Evolutionary conservation across 2,113 vertebrate species (phyloP).

Genomic region (Cathartes aura): DNA sequence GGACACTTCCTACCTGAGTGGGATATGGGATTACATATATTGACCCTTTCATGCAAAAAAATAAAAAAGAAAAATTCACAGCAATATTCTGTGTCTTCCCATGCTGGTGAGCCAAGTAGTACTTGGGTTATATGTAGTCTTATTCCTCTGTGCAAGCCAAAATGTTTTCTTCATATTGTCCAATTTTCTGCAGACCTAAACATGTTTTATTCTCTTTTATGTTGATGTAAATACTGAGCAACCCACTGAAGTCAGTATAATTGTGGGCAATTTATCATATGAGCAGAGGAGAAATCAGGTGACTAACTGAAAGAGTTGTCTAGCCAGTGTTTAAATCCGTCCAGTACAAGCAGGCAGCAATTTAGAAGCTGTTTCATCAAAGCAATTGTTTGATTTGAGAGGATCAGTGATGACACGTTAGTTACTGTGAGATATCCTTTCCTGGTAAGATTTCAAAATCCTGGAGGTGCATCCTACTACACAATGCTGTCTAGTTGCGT

Average conservation of each 20-base stretch:
- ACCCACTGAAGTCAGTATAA: not conserved
- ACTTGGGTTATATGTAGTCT: not conserved
- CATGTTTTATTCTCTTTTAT: not conserved
- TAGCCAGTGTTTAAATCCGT: not conserved
- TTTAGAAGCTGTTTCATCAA: not conserved
- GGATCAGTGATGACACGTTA: not conserved
- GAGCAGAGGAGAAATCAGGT: not conserved
- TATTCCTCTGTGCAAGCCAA: not conserved
- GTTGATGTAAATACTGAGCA: not conserved
- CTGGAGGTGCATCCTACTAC: not conserved
- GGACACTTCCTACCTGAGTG: not conserved
- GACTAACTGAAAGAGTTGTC: not conserved
- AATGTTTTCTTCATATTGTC: not conserved
- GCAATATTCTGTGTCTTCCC: not conserved
- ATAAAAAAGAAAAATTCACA: not conserved
- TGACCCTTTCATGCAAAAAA: not conserved
- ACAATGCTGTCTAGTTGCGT: not conserved
- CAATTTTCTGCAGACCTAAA: not conserved
- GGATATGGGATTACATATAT: not conserved
- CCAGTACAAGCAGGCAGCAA: not conserved
- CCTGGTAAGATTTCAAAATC: not conserved
- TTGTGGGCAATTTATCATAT: not conserved
- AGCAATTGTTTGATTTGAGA: not conserved
- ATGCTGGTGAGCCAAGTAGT: not conserved
- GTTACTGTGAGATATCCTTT: not conserved